Evolutionary conservation across 1,140 invertebrate genomes (phyloP), one percentile per base, ranked within the genome.

Genomic region (Euglossa dilemma): DNA sequence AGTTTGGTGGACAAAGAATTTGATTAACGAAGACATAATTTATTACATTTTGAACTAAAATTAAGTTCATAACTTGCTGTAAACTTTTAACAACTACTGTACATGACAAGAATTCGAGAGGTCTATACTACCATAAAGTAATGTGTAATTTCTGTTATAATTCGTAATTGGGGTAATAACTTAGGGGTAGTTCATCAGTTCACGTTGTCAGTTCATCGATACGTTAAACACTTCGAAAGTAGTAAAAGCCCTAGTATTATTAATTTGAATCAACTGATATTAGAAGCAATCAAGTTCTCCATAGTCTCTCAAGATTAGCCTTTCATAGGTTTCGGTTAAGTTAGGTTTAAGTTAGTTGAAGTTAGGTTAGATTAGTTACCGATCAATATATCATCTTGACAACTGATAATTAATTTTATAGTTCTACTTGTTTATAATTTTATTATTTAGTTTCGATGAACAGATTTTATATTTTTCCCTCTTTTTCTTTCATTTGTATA

Each of bases 181-280:
- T 71, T 50, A 11, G 25, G 9, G 28, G 18, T 45, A 69, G 11
- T 59, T n/a, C 25, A 25, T 69, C n/a, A 20, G 47, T 59, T 74
- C 61, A 28, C 23, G 56, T 23, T 59, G 56, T 47, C 54, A 20
- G 56, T 52, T 74, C 72, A 20, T 18, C 56, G 56, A 74, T 61
- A 74, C 72, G 43, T 74, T 57, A 47, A 74, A 59, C 56, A 59
- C 23, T 47, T 47, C 18, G 25, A n/a, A 73, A 59, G 72, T 59
- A 74, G 25, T 61, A 43, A 61, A n/a, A 59, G 43, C 52, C 20
- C 16, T 43, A 0, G 50, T 14, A 25, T 54, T 71, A 54, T 71
- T 71, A 36, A 57, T 74, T 71, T 6, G 43, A 74, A 25, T 45
- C n/a, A 8, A 56, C n/a, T 74, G 45, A 74, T 25, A 43, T 74